phyloP scores from a whole-genome alignment of 2,113 vertebrate genomes.

The Talpa occidentalis region DNA sequence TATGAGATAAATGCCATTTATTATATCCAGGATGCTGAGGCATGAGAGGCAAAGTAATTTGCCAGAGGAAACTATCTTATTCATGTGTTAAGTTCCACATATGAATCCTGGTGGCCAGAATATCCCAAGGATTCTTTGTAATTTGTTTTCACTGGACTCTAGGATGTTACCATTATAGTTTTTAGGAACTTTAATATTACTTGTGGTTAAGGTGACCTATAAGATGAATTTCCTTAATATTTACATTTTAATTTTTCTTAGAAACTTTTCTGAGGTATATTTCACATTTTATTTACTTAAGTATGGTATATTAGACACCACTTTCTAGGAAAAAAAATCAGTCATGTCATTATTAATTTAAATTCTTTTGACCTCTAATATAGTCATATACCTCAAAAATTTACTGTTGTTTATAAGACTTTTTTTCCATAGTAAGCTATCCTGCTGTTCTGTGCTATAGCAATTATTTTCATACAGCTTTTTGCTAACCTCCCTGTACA shows the following conservation, averaged over 20 bases:
- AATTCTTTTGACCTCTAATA: background rate
- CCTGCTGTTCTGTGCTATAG: background rate
- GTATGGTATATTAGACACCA: background rate
- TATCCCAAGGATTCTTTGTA: background rate
- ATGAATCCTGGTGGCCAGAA: background rate
- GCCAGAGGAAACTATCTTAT: background rate
- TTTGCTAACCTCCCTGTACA: background rate
- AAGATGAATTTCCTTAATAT: slow-evolving; percentile 31
- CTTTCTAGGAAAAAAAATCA: background rate
- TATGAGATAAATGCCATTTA: background rate
- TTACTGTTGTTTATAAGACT: background rate
- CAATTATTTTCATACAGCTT: background rate
- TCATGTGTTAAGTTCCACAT: background rate
- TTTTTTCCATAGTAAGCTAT: background rate
- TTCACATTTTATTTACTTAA: background rate
- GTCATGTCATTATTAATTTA: background rate
- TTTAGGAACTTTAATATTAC: background rate
- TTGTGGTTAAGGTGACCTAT: background rate
- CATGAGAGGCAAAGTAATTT: background rate
- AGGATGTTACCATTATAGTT: background rate
- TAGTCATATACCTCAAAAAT: background rate
- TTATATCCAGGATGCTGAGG: background rate
- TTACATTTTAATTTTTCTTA: background rate
- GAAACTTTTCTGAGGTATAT: background rate
- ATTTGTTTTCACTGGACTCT: background rate